Base-by-base conservation (phyloP, 2,888 invertebrate species). In the Labia minor region DNA sequence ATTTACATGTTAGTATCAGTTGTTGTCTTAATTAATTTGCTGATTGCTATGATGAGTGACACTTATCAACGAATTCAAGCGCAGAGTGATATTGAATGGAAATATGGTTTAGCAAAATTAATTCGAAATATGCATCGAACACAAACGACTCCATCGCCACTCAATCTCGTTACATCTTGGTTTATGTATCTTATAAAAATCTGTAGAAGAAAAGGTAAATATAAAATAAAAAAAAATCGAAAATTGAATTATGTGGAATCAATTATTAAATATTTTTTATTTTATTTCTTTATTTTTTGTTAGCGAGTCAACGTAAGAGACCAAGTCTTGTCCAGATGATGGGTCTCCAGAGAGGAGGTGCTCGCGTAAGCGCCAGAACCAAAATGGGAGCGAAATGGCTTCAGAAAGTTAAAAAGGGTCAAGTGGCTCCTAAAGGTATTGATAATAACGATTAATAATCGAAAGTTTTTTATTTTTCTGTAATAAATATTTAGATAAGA, bases 21-120 rank as follows among this genome's bases (percentile, higher is more conserved):
- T 78, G 92, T 98, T 81, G 97, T 98, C 78, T 87, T 98, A 76
- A 94, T 97, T 82, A 97, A 98, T 82, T 88, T 98, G 78, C 90
- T 98, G 79, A 98, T 98, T 86, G 98, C 98, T 83, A 97, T 98
- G 97, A 97, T 98, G 96, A 96, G 96, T 81, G 97, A 98, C 85
- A 98, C 98, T 75, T 98, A 99, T 81, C 97, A 98, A 81, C 87
- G 96, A 77, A 97, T 97, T 77, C 93, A 99, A 87, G 97, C 97
- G 37, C 97, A 98, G 86, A 98, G 98, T 63, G 99, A 99, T 80
- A 97, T 95, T 74, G 99, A 99, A 80, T 99, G 99, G 99, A 99
- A 99, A 81, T 99, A 96, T 77, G 98, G 99, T 21, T 80, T 99
- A 75, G 98, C 98, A 66, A 99, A 99, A 80, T 83, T 99, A 75